Base-by-base conservation (phyloP, 2,888 invertebrate species). In the Pilophorus perplexus region DNA sequence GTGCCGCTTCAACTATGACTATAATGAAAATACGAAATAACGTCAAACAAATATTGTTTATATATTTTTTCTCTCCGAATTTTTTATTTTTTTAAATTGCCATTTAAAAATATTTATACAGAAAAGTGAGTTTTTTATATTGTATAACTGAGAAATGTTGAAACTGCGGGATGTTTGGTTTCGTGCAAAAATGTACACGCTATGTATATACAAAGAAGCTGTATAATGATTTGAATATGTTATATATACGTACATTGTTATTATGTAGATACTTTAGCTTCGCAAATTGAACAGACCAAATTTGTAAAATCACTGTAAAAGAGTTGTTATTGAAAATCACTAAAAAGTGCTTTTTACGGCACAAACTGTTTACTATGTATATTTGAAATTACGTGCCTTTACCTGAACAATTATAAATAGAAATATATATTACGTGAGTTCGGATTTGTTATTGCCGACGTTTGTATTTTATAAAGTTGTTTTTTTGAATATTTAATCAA, bases 351-450 rank as follows among this genome's bases (percentile, higher is more conserved):
- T n/a, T 16, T 37, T 55, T 44, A 60, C 6, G 44, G 60, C 60
- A 44, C 42, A 59, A n/a, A n/a, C n/a, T n/a, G n/a, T n/a, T 18
- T 40, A 44, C 38, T 5, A 16, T 55, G 37, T 42, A 28, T 64
- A 60, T 25, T n/a, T 57, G 52, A 68, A 68, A 68, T 60, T 60
- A 60, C 50, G 68, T 68, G 68, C 68, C 68, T 68, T 68, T 66
- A 68, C 68, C 66, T 68, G 68, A 68, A 68, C 65, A 68, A 68
- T 68, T 65, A 66, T 68, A 60, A 60, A 57, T 64, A 67, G 60
- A 50, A 28, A 65, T 27, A 37, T 50, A 54, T 46, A 55, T 52
- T 23, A 8, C 22, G 44, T 27, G 33, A 46, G 37, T 55, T 55
- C 57, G 46, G 55, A 44, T 44, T 64, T 64, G 67, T 67, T 64